Percentiles rank a stretch among this genome's conserved stretches.
Conservation (phyloP, 2,888 invertebrate genomes). For the Polymixis lichenea region DNA sequence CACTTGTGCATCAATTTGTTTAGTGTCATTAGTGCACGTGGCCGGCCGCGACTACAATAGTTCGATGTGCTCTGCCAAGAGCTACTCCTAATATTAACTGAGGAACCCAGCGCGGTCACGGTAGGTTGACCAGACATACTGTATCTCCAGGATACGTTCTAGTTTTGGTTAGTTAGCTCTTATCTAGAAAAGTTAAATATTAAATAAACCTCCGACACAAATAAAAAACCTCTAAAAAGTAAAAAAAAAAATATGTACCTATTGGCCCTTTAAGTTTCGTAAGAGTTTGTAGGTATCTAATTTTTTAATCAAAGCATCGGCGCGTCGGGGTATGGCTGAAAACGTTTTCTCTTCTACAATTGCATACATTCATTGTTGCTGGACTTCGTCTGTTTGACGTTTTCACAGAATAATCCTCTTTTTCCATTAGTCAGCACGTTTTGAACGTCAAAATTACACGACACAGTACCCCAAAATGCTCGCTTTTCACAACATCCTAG, state of each 20-base stretch:
- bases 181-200: neutral
- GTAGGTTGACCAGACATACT: constrained; percentile 16
- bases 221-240: no score
- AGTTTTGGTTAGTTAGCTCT: neutral
- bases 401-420: no score
- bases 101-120: constrained; percentile 49
- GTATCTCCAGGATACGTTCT: constrained; percentile 15
- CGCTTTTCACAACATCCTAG: no score
- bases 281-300: no score
- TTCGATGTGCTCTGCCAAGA: constrained; percentile 68
- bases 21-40: constrained; percentile 37
- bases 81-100: constrained; percentile 70
- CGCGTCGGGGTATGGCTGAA: no score
- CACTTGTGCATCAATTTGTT: constrained; percentile 14
- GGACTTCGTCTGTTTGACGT: no score
- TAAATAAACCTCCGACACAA: no score
- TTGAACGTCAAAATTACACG: neutral
- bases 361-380: no score
- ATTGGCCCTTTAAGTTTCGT: no score
- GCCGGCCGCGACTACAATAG: constrained; percentile 49
- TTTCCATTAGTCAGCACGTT: neutral
- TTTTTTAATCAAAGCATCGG: no score
- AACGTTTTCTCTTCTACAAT: no score
- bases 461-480: neutral
- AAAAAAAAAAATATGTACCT: no score